phyloP scores from a whole-genome alignment of 2,888 invertebrate genomes.

The Rugalucina vietnamica region DNA sequence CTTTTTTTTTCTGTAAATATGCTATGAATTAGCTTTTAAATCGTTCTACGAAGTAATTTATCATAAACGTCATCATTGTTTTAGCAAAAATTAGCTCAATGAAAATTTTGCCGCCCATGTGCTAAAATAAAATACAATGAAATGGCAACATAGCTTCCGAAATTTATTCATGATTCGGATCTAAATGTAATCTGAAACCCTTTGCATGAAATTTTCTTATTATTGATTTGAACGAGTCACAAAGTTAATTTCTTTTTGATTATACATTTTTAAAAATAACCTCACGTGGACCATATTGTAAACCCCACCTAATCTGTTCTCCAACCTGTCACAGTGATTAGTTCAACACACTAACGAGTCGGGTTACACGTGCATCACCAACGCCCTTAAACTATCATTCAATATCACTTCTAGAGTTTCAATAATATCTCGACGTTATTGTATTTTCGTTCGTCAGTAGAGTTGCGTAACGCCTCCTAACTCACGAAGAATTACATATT shows the following conservation, averaged over 20 bases:
- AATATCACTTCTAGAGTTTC: neutral
- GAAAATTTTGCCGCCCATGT: neutral
- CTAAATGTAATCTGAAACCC: neutral
- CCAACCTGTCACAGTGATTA: neutral
- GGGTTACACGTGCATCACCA: neutral
- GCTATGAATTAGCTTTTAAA: no score
- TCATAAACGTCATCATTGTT: no score
- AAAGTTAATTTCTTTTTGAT: conserved; percentile 16
- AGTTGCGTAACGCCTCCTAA: conserved; percentile 6
- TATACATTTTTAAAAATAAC: neutral
- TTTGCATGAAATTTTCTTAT: neutral
- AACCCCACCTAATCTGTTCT: conserved; percentile 7
- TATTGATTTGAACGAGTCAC: neutral
- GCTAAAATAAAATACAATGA: neutral
- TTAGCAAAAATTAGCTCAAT: no score
- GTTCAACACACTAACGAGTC: neutral
- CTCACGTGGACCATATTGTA: conserved; percentile 8
- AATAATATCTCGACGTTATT: conserved; percentile 1
- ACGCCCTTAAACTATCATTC: neutral
- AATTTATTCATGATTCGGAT: conserved; percentile 2
- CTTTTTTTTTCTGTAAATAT: no score
- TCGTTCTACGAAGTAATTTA: no score
- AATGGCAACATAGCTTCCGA: neutral
- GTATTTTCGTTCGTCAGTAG: neutral
- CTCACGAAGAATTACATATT: neutral